Conservation (phyloP, 2,888 invertebrate genomes). For the Latheticus oryzae region DNA sequence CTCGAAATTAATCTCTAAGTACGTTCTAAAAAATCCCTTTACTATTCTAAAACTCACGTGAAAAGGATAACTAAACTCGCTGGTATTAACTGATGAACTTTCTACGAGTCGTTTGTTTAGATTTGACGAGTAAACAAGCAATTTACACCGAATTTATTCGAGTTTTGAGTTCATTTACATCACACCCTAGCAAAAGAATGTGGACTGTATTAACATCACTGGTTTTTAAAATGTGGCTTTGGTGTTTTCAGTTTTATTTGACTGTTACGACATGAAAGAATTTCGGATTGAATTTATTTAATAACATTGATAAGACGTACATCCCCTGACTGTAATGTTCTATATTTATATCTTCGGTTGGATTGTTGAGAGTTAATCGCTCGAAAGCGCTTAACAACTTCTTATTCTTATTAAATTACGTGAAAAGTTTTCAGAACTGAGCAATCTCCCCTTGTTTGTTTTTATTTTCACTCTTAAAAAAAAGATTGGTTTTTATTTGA, state of each 20-base stretch:
- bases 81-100: conserved; percentile 24
- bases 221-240: conserved; percentile 5
- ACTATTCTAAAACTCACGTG: conserved; percentile 24
- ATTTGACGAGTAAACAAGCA: conserved; percentile 39
- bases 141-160: conserved; percentile 35
- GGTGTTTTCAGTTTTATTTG: conserved; percentile 10
- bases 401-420: conserved; percentile 38
- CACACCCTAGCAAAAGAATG: conserved; percentile 28
- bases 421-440: conserved; percentile 22
- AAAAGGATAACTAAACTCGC: conserved; percentile 13
- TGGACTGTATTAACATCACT: conserved; percentile 8
- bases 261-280: too few species aligned
- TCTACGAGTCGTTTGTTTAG: conserved; percentile 33
- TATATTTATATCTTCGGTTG: conserved; percentile 17
- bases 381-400: conserved; percentile 23
- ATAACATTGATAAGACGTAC: too few species aligned
- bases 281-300: too few species aligned
- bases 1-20: conserved; percentile 33
- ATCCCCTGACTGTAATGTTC: too few species aligned
- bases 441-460: conserved; percentile 11
- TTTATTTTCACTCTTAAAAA: not conserved
- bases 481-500: too few species aligned
- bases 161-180: conserved; percentile 35
- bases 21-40: conserved; percentile 22
- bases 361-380: conserved; percentile 29